Evolutionary conservation across 1,140 invertebrate genomes (phyloP).

Genomic region (Drosophila albomicans): DNA sequence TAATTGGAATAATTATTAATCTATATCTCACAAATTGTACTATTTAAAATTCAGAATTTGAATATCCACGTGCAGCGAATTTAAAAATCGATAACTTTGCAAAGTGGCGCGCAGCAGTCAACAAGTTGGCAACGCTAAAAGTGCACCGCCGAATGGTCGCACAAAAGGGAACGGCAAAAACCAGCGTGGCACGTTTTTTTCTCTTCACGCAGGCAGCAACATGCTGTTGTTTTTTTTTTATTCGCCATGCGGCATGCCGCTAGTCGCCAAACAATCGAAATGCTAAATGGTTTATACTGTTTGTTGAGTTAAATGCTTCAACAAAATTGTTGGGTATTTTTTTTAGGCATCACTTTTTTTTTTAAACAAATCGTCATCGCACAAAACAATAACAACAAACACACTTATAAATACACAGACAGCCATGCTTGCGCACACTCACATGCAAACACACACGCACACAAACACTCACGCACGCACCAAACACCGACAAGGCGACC

Average conservation of each 20-base stretch:
- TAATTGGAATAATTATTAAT: slow-evolving; percentile 1
- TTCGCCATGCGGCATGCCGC: slow-evolving; percentile 13
- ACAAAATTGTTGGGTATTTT: background rate
- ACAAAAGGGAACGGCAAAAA: slow-evolving; percentile 49
- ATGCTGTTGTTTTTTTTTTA: slow-evolving; percentile 52
- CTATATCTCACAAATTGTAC: background rate
- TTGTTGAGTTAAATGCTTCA: background rate
- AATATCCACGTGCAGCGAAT: slow-evolving; percentile 31
- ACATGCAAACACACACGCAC: slow-evolving; percentile 29
- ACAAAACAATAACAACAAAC: slow-evolving; percentile 52
- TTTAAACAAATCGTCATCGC: background rate
- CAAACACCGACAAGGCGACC: slow-evolving; percentile 23
- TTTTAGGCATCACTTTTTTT: background rate
- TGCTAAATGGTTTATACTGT: background rate
- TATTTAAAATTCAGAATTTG: background rate
- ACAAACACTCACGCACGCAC: background rate
- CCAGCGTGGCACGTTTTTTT: slow-evolving; percentile 61
- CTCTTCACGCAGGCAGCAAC: slow-evolving; percentile 37
- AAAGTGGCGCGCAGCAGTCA: slow-evolving; percentile 17
- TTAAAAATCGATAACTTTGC: slow-evolving; percentile 33
- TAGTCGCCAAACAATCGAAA: background rate
- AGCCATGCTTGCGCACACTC: background rate
- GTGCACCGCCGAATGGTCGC: slow-evolving; percentile 33
- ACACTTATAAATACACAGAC: slow-evolving; percentile 13
- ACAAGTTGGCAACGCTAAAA: slow-evolving; percentile 47